These are phyloP conservation scores for Gasterosteus nipponicus DNA, from an alignment of 2,113 vertebrate genomes.

Conservation along the genomic window DNA sequence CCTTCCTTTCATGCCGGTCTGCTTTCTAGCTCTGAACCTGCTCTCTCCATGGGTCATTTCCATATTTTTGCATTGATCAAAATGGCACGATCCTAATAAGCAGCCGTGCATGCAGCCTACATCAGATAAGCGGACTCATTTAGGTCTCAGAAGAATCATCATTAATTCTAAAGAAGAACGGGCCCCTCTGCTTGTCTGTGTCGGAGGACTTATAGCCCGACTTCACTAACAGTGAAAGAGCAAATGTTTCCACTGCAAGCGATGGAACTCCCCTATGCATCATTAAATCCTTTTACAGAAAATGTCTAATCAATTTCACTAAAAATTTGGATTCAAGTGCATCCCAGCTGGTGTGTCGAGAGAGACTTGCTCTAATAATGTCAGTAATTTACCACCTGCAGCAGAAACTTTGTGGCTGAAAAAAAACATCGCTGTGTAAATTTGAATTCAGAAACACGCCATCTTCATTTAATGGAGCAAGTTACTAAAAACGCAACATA, in stretches of 20 bases:
- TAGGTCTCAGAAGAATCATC: slow-evolving; percentile 46
- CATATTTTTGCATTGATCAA: slow-evolving; percentile 20
- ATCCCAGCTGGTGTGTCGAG: neutral
- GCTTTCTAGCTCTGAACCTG: neutral
- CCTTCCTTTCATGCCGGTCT: neutral
- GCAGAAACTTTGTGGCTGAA: neutral
- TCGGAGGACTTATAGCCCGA: slow-evolving; percentile 32
- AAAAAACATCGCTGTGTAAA: neutral
- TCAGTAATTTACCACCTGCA: slow-evolving; percentile 10
- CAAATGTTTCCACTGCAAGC: slow-evolving; percentile 13
- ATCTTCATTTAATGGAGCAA: neutral
- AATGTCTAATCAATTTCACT: slow-evolving; percentile 26
- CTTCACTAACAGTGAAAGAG: slow-evolving; percentile 22
- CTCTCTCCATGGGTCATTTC: slow-evolving; percentile 11
- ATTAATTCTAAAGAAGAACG: slow-evolving; percentile 42
- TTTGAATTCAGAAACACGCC: neutral
- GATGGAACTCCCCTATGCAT: slow-evolving; percentile 17
- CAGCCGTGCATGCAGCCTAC: slow-evolving; percentile 28
- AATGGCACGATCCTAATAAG: slow-evolving; percentile 42
- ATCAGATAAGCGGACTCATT: slow-evolving; percentile 60
- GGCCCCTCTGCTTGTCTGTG: slow-evolving; percentile 32
- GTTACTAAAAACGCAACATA: neutral
- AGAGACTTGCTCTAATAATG: slow-evolving; percentile 36
- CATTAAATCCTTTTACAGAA: slow-evolving; percentile 41
- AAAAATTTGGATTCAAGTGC: slow-evolving; percentile 27